Base-by-base conservation (phyloP, 2,113 vertebrate species). In the Ptychochromis oligacanthus region DNA sequence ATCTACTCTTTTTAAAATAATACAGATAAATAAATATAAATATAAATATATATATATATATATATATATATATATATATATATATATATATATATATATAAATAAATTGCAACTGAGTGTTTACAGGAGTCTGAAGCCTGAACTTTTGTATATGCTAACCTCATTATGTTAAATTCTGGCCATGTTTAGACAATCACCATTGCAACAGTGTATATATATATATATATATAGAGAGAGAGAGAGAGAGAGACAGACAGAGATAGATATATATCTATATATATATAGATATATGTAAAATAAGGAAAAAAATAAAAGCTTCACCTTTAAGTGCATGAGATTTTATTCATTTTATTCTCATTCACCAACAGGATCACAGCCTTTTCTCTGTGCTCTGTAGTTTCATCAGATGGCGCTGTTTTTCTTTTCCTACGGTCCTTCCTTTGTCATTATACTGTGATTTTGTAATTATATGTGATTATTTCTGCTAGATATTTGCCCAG, bases 381-480 rank as follows among this genome's bases (percentile, higher is more conserved):
- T 72, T 54, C 26, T 54, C 67, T 72, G 26, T 34, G 46, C 46
- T 54, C 12, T 13, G 46, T 7, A 75, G 18, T 26, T 81, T 59
- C 58, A 24, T 38, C 79, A 38, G 7, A 49, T 2, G 79, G 12
- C 2, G 2, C 46, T 34, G 4, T 54, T 70, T 43, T 61, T 40
- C 60, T 65, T 58, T 56, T 15, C 22, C 38, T 34, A 1, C 2
- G 58, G 3, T 43, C 67, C 49, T 17, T 10, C 43, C 20, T 75
- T 58, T n/a, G 49, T 60, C 57, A 34, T 46, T 54, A 72, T 72
- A 54, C n/a, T 65, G 70, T 52, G 43, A 82, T 46, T 84, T 70
- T 80, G 54, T 77, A 87, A 89, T 57, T 55, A 82, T 67, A 61
- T 85, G 31, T 61, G 20, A 82, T 85, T 90, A 85, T 76, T 79